A percentile compares a stretch with the other conserved stretches of the same genome.
These are phyloP conservation scores for Pipra filicauda DNA, from an alignment of 2,113 vertebrate genomes.

Conservation along the genomic window DNA sequence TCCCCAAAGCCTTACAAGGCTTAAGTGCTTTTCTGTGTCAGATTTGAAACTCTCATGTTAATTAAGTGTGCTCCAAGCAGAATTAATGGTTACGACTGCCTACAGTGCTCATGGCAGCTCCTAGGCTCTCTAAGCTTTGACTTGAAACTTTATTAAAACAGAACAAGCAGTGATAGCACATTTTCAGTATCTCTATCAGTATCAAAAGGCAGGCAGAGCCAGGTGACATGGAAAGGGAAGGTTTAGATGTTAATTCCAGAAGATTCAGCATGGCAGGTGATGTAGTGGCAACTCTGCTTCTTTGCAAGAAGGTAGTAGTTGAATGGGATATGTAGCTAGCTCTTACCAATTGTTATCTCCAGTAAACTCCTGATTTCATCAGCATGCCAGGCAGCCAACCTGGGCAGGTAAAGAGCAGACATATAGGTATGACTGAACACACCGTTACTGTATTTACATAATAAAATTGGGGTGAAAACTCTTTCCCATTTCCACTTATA, in stretches of 20 bases:
- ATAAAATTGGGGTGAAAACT: neutral
- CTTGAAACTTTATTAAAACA: neutral
- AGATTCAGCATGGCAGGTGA: neutral
- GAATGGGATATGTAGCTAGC: neutral
- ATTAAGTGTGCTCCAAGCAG: neutral
- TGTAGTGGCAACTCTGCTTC: neutral
- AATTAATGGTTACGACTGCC: neutral
- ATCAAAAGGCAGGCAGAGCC: neutral
- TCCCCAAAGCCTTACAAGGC: neutral
- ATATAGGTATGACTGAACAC: neutral
- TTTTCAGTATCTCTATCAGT: neutral
- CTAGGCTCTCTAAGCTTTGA: neutral
- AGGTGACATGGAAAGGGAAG: neutral
- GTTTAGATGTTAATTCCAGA: neutral
- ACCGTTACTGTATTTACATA: neutral
- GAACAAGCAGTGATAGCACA: neutral
- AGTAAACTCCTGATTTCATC: neutral
- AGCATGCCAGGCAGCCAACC: neutral
- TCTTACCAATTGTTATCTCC: neutral
- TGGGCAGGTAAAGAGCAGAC: neutral
- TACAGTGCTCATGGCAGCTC: neutral
- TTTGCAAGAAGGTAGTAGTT: neutral
- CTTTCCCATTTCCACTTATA: neutral
- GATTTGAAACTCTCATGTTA: neutral
- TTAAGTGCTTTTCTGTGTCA: neutral